These are phyloP conservation scores for Drosophila borborema DNA, from an alignment of 2,888 invertebrate species.

Conservation along the genomic window DNA sequence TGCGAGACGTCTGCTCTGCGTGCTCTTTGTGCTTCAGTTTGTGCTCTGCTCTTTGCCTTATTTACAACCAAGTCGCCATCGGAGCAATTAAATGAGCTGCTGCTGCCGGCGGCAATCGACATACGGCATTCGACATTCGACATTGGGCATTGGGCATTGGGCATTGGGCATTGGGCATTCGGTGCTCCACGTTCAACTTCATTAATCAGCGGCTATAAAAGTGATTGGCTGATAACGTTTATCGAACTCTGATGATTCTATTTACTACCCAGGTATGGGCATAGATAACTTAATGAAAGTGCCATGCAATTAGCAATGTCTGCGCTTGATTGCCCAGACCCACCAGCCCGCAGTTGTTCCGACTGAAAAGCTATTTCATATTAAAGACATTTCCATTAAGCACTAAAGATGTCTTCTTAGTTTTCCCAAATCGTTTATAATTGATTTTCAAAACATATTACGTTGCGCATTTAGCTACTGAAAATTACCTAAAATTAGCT, in stretches of 20 bases:
- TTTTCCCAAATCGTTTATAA: constrained; percentile 8
- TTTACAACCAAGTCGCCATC: constrained; percentile 67
- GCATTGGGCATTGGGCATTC: constrained; percentile 46
- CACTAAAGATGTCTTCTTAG: constrained; percentile 13
- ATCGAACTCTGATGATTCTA: constrained; percentile 74
- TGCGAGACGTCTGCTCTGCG: constrained; percentile 16
- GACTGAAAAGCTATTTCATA: background rate
- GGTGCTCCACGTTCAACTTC: constrained; percentile 55
- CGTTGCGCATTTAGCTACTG: constrained; percentile 30
- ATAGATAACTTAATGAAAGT: constrained; percentile 69
- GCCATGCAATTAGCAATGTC: constrained; percentile 58
- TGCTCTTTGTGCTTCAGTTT: constrained; percentile 50
- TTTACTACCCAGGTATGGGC: constrained; percentile 60
- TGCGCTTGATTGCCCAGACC: constrained; percentile 38
- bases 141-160: background rate
- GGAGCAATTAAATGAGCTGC: constrained; percentile 75
- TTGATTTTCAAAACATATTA: constrained; percentile 14
- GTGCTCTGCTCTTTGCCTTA: constrained; percentile 42
- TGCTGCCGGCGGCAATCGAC: constrained; percentile 55
- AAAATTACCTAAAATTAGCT: constrained; percentile 34
- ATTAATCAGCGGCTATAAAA: constrained; percentile 76
- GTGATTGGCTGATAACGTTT: constrained; percentile 77
- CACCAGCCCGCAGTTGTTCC: constrained; percentile 9
- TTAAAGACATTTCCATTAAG: constrained; percentile 9
- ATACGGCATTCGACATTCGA: constrained; percentile 1